Conservation (phyloP, 2,888 invertebrate species). For the Hyalella azteca region DNA sequence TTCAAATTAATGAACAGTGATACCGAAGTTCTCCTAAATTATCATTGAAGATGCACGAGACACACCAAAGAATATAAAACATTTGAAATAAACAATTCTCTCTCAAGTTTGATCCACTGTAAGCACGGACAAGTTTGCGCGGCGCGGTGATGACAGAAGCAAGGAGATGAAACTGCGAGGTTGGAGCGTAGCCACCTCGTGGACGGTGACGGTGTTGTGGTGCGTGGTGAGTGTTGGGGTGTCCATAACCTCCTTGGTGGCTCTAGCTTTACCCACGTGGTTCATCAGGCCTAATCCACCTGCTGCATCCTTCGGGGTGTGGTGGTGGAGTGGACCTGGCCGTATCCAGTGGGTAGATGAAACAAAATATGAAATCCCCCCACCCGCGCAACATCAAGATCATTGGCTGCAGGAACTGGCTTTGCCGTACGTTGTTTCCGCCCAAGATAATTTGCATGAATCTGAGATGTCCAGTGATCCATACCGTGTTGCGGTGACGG, state of each 20-base stretch:
- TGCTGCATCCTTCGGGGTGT: constrained; percentile 51
- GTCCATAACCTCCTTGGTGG: constrained; percentile 45
- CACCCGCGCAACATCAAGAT: neutral
- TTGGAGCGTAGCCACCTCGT: constrained; percentile 50
- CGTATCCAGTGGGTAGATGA: constrained; percentile 38
- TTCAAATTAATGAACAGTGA: no score
- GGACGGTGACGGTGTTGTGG: constrained; percentile 50
- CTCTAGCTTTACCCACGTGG: constrained; percentile 52
- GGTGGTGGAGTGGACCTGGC: constrained; percentile 50
- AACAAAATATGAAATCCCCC: constrained; percentile 10
- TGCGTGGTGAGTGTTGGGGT: constrained; percentile 45
- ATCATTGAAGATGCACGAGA: no score
- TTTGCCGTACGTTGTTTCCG: neutral
- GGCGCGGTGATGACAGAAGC: neutral
- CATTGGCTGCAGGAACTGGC: neutral
- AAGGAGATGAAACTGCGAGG: constrained; percentile 46
- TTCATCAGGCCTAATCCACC: constrained; percentile 46
- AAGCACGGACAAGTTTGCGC: no score
- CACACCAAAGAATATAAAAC: no score
- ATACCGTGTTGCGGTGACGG: neutral
- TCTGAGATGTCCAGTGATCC: neutral
- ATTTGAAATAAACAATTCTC: no score
- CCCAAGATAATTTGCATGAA: neutral
- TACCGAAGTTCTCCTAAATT: no score
- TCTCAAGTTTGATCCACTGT: no score